Conservation (phyloP, 2,113 vertebrate species). For the Hippocampus mohnikei region DNA sequence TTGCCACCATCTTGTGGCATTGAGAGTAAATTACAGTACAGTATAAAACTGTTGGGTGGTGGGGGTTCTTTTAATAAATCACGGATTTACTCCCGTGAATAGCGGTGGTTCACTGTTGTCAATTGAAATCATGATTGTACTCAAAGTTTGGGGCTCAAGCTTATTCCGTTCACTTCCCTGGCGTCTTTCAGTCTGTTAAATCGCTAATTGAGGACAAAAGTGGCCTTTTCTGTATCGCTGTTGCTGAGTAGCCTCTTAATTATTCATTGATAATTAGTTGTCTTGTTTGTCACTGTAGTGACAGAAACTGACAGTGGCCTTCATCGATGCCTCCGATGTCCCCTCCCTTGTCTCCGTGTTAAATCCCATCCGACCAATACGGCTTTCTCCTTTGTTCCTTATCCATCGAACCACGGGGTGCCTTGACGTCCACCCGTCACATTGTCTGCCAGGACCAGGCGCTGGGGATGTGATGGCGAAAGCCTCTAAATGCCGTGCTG, state of each 20-base stretch:
- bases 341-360: constrained; percentile 73
- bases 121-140: neutral
- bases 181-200: constrained; percentile 53
- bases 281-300: constrained; percentile 81
- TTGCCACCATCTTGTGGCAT: neutral
- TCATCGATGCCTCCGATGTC: constrained; percentile 73
- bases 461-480: constrained; percentile 39
- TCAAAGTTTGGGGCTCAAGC: neutral
- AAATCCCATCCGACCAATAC: constrained; percentile 61
- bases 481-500: constrained; percentile 56
- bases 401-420: constrained; percentile 56
- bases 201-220: constrained; percentile 54
- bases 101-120: neutral
- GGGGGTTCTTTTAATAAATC: neutral
- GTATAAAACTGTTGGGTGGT: neutral
- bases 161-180: constrained; percentile 11
- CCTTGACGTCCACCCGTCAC: constrained; percentile 63
- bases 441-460: constrained; percentile 57
- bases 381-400: constrained; percentile 44
- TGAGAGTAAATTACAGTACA: neutral
- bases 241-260: constrained; percentile 84
- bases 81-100: neutral
- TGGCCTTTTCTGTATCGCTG: constrained; percentile 72
- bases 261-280: constrained; percentile 94
- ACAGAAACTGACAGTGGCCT: constrained; percentile 74